These are phyloP conservation scores for Periophthalmus magnuspinnatus DNA, from an alignment of 2,797 vertebrate genomes.

Conservation along the genomic window DNA sequence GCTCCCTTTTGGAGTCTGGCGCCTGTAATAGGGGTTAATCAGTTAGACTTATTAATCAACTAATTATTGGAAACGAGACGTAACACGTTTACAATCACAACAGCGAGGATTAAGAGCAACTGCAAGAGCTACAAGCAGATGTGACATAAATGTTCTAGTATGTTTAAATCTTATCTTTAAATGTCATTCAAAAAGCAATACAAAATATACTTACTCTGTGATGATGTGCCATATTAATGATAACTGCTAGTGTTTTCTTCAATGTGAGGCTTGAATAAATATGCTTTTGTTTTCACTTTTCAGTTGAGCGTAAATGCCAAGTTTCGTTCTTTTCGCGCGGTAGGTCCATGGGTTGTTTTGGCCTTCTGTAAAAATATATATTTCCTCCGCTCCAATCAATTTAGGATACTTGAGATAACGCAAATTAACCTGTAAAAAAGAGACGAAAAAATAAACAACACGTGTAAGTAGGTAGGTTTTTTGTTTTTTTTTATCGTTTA, in stretches of 20 bases:
- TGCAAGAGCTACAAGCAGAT: neutral
- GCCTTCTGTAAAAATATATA: neutral
- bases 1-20: slow-evolving; percentile 89
- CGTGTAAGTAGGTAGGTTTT: neutral
- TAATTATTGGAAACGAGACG: neutral
- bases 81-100: neutral
- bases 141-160: neutral
- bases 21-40: slow-evolving; percentile 67
- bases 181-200: neutral
- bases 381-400: neutral
- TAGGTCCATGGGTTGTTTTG: neutral
- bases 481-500: neutral
- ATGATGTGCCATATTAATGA: neutral
- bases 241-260: neutral
- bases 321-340: slow-evolving; percentile 4
- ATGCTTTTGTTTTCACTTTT: slow-evolving; percentile 3
- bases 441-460: neutral
- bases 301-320: neutral
- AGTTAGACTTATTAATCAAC: neutral
- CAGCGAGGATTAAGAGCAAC: too few relatives aligned
- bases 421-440: neutral
- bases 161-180: neutral
- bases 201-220: slow-evolving; percentile 5
- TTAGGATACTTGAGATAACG: neutral
- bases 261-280: neutral